These are phyloP conservation scores for Resseliella maxima DNA, from an alignment of 2,888 invertebrate species.

Conservation along the genomic window DNA sequence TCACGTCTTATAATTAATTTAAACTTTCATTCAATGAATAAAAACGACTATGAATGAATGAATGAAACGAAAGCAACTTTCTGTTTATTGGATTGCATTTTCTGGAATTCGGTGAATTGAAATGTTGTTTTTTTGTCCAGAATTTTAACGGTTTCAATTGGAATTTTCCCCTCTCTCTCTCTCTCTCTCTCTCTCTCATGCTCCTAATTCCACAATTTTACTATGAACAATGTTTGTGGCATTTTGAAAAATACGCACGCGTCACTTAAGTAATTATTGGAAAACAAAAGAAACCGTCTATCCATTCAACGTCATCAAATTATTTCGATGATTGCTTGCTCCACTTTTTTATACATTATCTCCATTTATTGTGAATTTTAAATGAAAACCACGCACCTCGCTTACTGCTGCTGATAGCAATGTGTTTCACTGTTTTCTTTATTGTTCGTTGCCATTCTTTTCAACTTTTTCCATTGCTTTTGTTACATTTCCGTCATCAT, in stretches of 20 bases:
- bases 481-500: constrained; percentile 29
- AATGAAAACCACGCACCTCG: neutral
- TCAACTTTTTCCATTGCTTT: neutral
- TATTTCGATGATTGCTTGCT: constrained; percentile 35
- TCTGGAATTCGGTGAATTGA: neutral
- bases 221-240: neutral
- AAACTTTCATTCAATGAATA: neutral
- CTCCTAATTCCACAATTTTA: neutral
- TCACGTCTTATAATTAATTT: neutral
- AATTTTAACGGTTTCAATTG: constrained; percentile 5
- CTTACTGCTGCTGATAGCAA: neutral
- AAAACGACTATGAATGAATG: neutral
- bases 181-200: neutral
- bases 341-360: neutral
- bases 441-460: neutral
- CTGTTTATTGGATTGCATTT: neutral
- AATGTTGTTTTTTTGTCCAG: neutral
- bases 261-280: constrained; percentile 44
- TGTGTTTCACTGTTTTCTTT: neutral
- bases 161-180: neutral
- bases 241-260: constrained; percentile 27
- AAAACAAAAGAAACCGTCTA: constrained; percentile 15
- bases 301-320: constrained; percentile 22
- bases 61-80: neutral
- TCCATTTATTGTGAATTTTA: constrained; percentile 2